A percentile compares a stretch with the other conserved stretches of the same genome.
These are phyloP conservation scores for Puma concolor DNA, from an alignment of 2,113 vertebrate genomes.

Conservation along the genomic window DNA sequence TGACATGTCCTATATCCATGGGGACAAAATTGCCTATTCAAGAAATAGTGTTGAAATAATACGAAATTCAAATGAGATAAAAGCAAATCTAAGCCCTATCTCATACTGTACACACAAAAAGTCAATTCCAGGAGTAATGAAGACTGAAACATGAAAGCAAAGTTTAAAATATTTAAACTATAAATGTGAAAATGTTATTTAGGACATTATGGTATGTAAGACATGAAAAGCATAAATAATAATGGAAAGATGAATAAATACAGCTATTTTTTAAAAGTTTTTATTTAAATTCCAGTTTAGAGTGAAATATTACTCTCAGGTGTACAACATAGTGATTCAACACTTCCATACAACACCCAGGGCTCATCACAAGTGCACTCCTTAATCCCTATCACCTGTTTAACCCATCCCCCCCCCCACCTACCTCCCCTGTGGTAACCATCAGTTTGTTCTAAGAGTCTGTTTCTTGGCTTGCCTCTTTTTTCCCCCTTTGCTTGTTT, in stretches of 20 bases:
- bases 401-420: too few species aligned
- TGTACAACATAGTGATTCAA: too few species aligned
- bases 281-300: too few species aligned
- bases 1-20: background rate
- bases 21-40: background rate
- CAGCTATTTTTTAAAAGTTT: background rate
- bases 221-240: background rate
- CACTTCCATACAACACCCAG: too few species aligned
- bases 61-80: background rate
- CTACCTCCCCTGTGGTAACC: too few species aligned
- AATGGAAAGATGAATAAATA: background rate
- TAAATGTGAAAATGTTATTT: background rate
- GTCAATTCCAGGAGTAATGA: background rate
- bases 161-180: background rate
- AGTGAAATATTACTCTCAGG: too few species aligned
- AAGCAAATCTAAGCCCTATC: background rate
- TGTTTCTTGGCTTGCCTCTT: too few species aligned
- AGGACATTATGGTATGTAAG: background rate
- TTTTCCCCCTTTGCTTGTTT: too few species aligned
- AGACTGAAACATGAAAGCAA: background rate
- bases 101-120: background rate
- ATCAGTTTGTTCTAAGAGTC: too few species aligned
- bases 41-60: background rate
- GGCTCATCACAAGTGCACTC: too few species aligned
- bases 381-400: too few species aligned